These are phyloP conservation scores for Dendropsophus ebraccatus DNA, from an alignment of 2,113 vertebrate genomes.

Conservation along the genomic window DNA sequence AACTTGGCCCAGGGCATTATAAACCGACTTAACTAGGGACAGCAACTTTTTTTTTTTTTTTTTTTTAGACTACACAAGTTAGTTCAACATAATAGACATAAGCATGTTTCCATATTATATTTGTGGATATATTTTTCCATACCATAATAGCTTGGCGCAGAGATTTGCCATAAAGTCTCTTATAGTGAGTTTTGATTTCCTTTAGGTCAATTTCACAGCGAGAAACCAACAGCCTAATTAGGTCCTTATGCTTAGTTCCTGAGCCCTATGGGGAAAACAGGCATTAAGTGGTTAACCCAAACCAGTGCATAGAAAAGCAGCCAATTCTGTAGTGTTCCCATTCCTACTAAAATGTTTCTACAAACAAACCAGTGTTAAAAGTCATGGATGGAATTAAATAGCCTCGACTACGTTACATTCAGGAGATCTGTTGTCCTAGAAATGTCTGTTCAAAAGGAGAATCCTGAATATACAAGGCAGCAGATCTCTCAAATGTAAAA, in stretches of 20 bases:
- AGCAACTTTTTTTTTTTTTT: too few species aligned
- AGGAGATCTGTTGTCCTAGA: too few species aligned
- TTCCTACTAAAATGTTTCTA: neutral
- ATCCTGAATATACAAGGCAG: too few species aligned
- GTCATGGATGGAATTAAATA: too few species aligned
- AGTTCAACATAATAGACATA: neutral
- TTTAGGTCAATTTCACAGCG: slow-evolving; percentile 90
- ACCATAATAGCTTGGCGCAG: slow-evolving; percentile 90
- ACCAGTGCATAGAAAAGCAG: neutral
- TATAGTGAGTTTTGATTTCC: slow-evolving; percentile 85
- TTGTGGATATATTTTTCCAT: neutral
- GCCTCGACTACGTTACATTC: too few species aligned
- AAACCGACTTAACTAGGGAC: too few species aligned
- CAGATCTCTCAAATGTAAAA: too few species aligned
- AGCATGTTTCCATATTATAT: neutral
- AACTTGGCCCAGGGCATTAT: too few species aligned
- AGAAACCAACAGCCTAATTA: slow-evolving; percentile 90
- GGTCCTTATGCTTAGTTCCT: slow-evolving; percentile 78
- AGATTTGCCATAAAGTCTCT: slow-evolving; percentile 77
- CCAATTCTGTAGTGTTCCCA: neutral
- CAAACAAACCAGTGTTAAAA: too few species aligned
- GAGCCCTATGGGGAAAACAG: slow-evolving; percentile 71
- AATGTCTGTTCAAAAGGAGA: too few species aligned
- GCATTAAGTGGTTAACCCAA: neutral
- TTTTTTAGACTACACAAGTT: too few species aligned